Evolutionary conservation across 2,113 vertebrate genomes (phyloP).

Genomic region (Eidolon helvum): DNA sequence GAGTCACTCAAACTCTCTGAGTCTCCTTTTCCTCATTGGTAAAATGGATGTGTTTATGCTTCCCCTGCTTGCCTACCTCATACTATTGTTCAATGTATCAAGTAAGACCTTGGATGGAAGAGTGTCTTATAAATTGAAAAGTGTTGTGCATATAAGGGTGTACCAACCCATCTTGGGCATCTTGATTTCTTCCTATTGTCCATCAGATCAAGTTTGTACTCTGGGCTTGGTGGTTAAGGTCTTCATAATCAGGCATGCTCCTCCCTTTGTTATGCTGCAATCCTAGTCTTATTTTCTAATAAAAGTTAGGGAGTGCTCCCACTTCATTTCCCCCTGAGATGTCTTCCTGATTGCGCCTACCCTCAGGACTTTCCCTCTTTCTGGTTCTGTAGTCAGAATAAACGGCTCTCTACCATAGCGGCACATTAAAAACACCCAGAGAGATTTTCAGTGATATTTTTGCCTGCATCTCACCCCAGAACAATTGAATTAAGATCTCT

Average conservation of each 20-base stretch:
- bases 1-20: slow-evolving; percentile 49
- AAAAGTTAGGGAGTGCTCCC: too few relatives aligned
- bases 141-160: fast-evolving
- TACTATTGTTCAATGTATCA: neutral
- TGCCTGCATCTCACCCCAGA: neutral
- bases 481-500: neutral
- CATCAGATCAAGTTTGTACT: neutral
- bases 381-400: neutral
- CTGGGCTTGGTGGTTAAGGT: neutral
- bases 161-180: neutral
- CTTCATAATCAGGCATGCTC: neutral
- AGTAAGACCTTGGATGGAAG: neutral
- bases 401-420: neutral
- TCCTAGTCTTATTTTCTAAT: neutral
- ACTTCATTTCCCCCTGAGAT: neutral
- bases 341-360: neutral
- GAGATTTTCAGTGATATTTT: neutral
- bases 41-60: slow-evolving; percentile 58
- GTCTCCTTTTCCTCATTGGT: slow-evolving; percentile 34
- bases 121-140: neutral
- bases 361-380: neutral
- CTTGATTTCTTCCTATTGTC: neutral
- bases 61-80: neutral
- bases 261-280: neutral
- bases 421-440: neutral